A percentile compares a stretch with the other conserved stretches of the same genome.
Evolutionary conservation across 2,113 vertebrate genomes (phyloP).

Genomic region (Antechinus stuartii): DNA sequence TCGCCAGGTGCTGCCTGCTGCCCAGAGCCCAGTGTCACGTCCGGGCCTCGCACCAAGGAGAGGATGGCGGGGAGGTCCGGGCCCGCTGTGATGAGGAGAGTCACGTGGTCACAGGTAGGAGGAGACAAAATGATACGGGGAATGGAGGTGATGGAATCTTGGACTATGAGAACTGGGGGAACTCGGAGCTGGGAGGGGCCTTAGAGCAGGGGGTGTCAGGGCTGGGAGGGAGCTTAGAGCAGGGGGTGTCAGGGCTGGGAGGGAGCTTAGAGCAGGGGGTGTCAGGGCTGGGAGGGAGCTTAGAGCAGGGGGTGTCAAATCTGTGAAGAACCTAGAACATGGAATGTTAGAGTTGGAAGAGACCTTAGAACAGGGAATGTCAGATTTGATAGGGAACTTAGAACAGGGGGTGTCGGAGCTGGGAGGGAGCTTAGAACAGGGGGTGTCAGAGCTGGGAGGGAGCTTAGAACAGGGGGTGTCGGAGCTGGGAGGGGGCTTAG

Average conservation of each 20-base stretch:
- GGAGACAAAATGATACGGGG: too few relatives aligned
- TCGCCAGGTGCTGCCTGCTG: constrained; percentile 90
- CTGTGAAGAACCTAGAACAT: neutral
- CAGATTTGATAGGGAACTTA: neutral
- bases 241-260: too few relatives aligned
- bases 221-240: neutral
- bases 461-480: neutral
- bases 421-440: too few relatives aligned
- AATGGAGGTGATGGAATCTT: neutral
- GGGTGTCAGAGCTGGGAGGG: neutral
- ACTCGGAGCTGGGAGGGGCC: neutral
- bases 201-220: neutral
- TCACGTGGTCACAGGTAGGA: constrained; percentile 88
- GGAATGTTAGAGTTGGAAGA: neutral
- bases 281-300: too few relatives aligned
- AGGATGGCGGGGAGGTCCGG: constrained; percentile 8
- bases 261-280: too few relatives aligned
- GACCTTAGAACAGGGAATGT: neutral
- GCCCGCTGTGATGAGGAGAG: constrained; percentile 78
- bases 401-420: neutral
- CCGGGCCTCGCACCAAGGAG: constrained; percentile 35
- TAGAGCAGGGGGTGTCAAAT: too few relatives aligned
- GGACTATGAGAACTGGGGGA: neutral
- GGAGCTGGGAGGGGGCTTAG: neutral
- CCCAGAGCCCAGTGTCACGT: constrained; percentile 82